Conservation (phyloP, 2,888 invertebrate species). For the Neoscelio sp. region DNA sequence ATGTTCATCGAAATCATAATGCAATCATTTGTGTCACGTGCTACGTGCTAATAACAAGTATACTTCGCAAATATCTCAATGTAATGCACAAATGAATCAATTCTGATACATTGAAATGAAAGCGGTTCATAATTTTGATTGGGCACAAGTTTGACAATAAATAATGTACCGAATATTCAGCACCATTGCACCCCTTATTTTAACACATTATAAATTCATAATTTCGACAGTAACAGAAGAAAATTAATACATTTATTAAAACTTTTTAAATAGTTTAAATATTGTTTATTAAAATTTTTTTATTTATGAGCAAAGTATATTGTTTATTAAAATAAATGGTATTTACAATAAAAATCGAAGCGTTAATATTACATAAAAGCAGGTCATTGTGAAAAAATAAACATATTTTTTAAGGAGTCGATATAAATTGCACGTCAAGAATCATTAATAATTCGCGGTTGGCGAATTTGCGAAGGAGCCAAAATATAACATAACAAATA, state of each 20-base stretch:
- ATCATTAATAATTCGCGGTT: no score
- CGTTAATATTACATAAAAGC: no score
- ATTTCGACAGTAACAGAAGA: background rate
- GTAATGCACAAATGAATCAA: slow-evolving; percentile 35
- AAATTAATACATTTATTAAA: background rate
- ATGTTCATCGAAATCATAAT: slow-evolving; percentile 26
- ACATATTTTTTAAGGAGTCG: no score
- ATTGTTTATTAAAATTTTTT: no score
- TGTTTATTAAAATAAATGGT: no score
- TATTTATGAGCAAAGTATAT: no score
- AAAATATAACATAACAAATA: no score
- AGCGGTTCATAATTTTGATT: slow-evolving; percentile 18
- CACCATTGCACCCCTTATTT: background rate
- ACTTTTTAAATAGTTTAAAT: no score
- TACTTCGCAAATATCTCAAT: slow-evolving; percentile 17
- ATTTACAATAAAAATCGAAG: no score
- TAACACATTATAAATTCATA: slow-evolving; percentile 18
- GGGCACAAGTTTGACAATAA: slow-evolving; percentile 24
- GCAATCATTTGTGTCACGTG: slow-evolving; percentile 22
- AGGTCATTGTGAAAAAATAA: no score
- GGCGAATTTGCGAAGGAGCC: no score
- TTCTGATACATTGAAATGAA: slow-evolving; percentile 33
- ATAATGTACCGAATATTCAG: slow-evolving; percentile 7
- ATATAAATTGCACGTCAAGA: no score
- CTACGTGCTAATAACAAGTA: slow-evolving; percentile 28